Percentiles rank a stretch among this genome's conserved stretches.
Conservation (phyloP, 1,140 invertebrate species). For the Drosophila sechellia region DNA sequence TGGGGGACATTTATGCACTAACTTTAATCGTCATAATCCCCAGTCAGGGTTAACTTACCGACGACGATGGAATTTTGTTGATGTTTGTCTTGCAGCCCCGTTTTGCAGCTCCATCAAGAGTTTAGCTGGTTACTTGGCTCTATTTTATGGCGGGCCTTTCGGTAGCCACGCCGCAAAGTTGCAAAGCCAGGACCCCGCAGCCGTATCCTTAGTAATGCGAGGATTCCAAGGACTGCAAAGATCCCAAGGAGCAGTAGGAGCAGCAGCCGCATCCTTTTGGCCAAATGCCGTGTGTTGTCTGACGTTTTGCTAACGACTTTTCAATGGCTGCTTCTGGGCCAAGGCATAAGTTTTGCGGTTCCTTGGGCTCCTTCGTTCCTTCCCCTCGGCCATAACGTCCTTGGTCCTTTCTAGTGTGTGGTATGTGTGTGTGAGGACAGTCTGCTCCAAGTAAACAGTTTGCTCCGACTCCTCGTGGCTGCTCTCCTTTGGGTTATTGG, state of each 20-base stretch:
- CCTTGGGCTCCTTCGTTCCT: background rate
- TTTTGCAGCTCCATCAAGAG: conserved; percentile 24
- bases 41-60: conserved; percentile 10
- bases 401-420: conserved; percentile 11
- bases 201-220: conserved; percentile 9
- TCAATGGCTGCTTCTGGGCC: conserved; percentile 66
- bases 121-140: conserved; percentile 40
- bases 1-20: conserved; percentile 15
- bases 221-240: conserved; percentile 32
- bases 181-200: conserved; percentile 29
- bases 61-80: conserved; percentile 11
- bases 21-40: conserved; percentile 48
- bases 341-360: conserved; percentile 72
- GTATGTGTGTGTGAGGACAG: conserved; percentile 31
- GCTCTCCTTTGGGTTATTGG: conserved; percentile 62
- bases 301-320: conserved; percentile 80
- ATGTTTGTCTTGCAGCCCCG: conserved; percentile 31
- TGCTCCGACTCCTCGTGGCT: conserved; percentile 44
- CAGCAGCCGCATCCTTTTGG: conserved; percentile 18
- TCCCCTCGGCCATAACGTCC: background rate
- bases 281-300: conserved; percentile 65
- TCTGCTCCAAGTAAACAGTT: conserved; percentile 63
- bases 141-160: conserved; percentile 21
- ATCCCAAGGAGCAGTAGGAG: background rate
- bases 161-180: conserved; percentile 34